Evolutionary conservation across 2,888 invertebrate species (phyloP).

Genomic region (Cryptocheilus praepositus): DNA sequence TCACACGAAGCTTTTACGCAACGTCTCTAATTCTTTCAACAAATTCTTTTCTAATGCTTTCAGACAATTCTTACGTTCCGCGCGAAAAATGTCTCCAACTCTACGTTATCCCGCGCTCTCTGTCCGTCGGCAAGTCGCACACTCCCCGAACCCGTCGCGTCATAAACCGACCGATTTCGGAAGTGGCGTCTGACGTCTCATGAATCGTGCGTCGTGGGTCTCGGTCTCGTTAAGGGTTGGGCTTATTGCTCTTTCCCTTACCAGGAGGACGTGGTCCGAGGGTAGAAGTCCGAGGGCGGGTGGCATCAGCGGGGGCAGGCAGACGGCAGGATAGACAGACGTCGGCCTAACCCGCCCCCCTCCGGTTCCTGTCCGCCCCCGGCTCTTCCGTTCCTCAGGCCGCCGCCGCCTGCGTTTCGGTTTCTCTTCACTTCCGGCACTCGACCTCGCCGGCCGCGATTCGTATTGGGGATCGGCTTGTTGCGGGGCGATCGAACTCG

Average conservation of each 20-base stretch:
- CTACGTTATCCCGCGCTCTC: too few relatives aligned
- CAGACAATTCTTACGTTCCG: too few relatives aligned
- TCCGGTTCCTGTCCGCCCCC: constrained; percentile 73
- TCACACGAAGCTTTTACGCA: too few relatives aligned
- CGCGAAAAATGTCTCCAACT: too few relatives aligned
- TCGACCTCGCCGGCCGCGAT: constrained; percentile 48
- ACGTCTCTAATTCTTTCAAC: too few relatives aligned
- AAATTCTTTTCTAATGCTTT: too few relatives aligned
- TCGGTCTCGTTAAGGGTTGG: background rate
- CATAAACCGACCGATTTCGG: too few relatives aligned
- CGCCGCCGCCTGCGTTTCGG: constrained; percentile 73
- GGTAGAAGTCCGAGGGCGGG: constrained; percentile 76
- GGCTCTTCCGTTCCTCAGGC: constrained; percentile 73
- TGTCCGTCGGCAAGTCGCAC: too few relatives aligned
- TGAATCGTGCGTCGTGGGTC: background rate
- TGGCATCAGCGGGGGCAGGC: constrained; percentile 80
- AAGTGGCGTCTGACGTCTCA: background rate
- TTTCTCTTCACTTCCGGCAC: constrained; percentile 61
- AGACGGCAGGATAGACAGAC: constrained; percentile 74
- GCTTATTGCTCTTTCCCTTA: constrained; percentile 59
- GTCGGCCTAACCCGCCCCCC: constrained; percentile 71
- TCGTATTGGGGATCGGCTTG: constrained; percentile 54
- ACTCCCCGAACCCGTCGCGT: too few relatives aligned
- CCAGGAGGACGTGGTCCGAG: constrained; percentile 74
- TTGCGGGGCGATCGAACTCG: constrained; percentile 53